Conservation (phyloP, 2,113 vertebrate genomes). For the Notothenia coriiceps region DNA sequence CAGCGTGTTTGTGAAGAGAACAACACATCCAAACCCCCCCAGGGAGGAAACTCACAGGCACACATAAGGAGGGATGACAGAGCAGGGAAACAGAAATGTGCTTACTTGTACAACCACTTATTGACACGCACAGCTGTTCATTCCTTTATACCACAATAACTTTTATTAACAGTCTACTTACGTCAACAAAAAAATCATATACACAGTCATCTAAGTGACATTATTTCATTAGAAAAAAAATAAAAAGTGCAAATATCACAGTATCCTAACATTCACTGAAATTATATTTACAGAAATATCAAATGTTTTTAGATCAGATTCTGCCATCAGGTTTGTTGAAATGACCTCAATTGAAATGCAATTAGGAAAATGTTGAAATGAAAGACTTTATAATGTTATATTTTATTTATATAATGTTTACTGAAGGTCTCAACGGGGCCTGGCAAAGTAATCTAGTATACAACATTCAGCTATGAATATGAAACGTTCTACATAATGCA, state of each 20-base stretch:
- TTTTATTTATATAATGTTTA: neutral
- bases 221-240: neutral
- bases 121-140: neutral
- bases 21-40: slow-evolving; percentile 28
- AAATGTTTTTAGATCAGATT: neutral
- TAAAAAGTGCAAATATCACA: slow-evolving; percentile 73
- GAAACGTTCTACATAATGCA: slow-evolving; percentile 5
- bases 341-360: neutral
- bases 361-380: neutral
- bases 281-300: neutral
- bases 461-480: slow-evolving; percentile 24
- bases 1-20: slow-evolving; percentile 17
- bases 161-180: slow-evolving; percentile 35
- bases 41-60: slow-evolving; percentile 64
- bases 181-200: slow-evolving; percentile 28
- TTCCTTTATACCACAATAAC: neutral
- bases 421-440: neutral
- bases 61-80: slow-evolving; percentile 59
- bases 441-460: neutral
- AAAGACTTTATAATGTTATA: neutral
- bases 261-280: slow-evolving; percentile 11
- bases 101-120: slow-evolving; percentile 45
- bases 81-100: slow-evolving; percentile 66
- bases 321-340: neutral
- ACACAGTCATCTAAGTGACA: slow-evolving; percentile 3